Conservation (phyloP, 2,888 invertebrate species). For the Ferrisia virgata region DNA sequence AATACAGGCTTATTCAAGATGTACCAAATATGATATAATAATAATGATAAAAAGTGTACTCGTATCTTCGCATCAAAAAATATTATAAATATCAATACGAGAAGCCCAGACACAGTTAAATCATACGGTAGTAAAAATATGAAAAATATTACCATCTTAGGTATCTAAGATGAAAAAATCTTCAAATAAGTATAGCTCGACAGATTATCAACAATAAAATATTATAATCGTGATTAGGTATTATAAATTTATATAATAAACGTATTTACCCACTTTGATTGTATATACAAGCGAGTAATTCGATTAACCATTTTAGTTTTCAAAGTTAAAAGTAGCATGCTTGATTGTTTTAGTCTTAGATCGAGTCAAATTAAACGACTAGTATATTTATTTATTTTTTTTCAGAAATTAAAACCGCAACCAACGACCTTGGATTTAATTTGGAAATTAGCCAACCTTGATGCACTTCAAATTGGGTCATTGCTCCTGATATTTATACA, state of each 20-base stretch:
- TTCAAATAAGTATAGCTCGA: too few relatives aligned
- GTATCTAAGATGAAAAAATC: too few relatives aligned
- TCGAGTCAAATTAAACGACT: neutral
- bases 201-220: neutral
- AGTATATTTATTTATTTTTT: conserved; percentile 3
- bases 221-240: neutral
- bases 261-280: conserved; percentile 19
- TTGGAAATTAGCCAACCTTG: conserved; percentile 11
- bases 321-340: too few relatives aligned
- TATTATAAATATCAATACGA: too few relatives aligned
- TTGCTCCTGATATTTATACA: neutral
- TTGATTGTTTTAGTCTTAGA: neutral
- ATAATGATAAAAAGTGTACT: too few relatives aligned
- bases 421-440: neutral
- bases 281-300: neutral
- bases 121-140: too few relatives aligned
- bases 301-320: neutral
- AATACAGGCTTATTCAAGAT: too few relatives aligned
- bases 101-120: too few relatives aligned
- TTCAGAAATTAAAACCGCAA: conserved; percentile 10
- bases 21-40: too few relatives aligned
- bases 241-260: neutral
- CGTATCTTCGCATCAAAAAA: too few relatives aligned
- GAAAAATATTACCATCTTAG: too few relatives aligned
- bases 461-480: neutral